Conservation (phyloP, 2,888 invertebrate species). For the Apamea sordens region DNA sequence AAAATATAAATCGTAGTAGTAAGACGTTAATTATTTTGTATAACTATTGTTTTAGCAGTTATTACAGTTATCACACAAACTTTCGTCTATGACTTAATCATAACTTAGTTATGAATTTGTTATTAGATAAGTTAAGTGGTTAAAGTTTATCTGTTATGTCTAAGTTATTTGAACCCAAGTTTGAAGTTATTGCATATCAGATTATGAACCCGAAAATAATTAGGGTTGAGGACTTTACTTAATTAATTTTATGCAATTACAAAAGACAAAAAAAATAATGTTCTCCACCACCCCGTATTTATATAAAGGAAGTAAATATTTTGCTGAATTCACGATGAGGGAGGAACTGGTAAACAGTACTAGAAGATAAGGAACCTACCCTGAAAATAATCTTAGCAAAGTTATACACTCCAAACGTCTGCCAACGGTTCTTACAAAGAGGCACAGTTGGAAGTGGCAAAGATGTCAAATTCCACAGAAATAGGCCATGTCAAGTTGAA, state of each 20-base stretch:
- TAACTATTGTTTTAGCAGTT: constrained; percentile 10
- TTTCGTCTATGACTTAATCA: constrained; percentile 38
- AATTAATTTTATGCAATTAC: not conserved
- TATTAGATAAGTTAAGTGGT: constrained; percentile 45
- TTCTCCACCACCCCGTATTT: not conserved
- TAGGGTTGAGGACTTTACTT: not conserved
- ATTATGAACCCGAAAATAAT: constrained; percentile 25
- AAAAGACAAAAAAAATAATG: not conserved
- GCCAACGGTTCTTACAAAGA: constrained; percentile 65
- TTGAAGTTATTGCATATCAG: constrained; percentile 24
- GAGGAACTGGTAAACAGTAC: not conserved
- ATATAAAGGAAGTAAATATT: not conserved
- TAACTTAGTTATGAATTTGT: constrained; percentile 41
- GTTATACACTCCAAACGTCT: constrained; percentile 27
- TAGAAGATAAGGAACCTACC: constrained; percentile 12
- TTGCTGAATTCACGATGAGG: not conserved
- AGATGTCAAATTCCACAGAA: constrained; percentile 85
- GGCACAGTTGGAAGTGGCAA: constrained; percentile 77
- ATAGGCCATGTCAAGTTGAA: constrained; percentile 87
- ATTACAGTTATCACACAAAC: constrained; percentile 34
- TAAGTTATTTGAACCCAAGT: constrained; percentile 30
- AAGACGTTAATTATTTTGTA: constrained; percentile 10
- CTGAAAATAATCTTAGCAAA: constrained; percentile 37
- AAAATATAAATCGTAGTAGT: not conserved
- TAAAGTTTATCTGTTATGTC: constrained; percentile 46